Base-by-base conservation (phyloP, 1,140 invertebrate species). In the Eriosoma lanigerum region DNA sequence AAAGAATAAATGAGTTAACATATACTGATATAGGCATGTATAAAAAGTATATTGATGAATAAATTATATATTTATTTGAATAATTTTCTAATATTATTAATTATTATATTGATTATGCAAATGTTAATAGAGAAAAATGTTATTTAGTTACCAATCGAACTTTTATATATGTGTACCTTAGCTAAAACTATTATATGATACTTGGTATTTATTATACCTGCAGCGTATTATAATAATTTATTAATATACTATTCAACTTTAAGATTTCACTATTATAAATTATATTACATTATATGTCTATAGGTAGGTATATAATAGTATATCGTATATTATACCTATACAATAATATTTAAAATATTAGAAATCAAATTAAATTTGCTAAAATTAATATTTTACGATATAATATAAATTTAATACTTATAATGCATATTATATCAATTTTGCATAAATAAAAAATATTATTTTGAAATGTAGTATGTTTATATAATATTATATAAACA, bases 71-170 rank as follows among this genome's bases (percentile, higher is more conserved):
- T 66, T 5, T 10, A 66, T 66, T 66, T 38, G n/a, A 66, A 66
- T 66, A 66, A 66, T 64, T 38, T 64, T 64, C 62, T 44, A 44
- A 64, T 64, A 64, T 38, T 38, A n/a, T 64, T 64, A 21, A 64
- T 64, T 38, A 64, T n/a, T 38, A 21, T 38, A 44, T 15, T n/a
- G n/a, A 44, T 21, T 21, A 66, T 46, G 38, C 13, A 44, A 32
- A 66, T 66, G 44, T 46, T 5, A 24, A 13, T 66, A 10, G 64
- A 6, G 13, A n/a, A 66, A 44, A 66, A 66, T 3, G 32, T 38
- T 38, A 38, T 21, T 66, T 52, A 3, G 17, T 44, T n/a, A 21
- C 32, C 9, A 26, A 62, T 26, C 6, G 26, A 29, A 26, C 13
- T 29, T 60, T 2, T 29, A 17, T 4, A 60, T 17, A 58, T n/a